phyloP scores from a whole-genome alignment of 2,888 invertebrate species.

The Drosophila basisetae region DNA sequence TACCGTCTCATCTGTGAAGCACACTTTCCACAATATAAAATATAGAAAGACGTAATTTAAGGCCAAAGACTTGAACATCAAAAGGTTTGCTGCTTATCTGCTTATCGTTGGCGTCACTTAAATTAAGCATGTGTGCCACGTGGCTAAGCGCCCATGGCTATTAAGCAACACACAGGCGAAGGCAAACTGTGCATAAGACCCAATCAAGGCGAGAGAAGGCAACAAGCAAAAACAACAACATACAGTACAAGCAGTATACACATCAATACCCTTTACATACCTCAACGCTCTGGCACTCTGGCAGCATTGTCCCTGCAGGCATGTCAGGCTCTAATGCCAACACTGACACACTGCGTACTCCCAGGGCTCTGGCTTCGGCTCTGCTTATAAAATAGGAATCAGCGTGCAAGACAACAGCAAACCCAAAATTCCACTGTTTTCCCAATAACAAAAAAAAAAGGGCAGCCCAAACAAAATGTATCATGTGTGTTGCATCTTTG shows the following conservation, averaged over 20 bases:
- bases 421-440: slow-evolving; percentile 62
- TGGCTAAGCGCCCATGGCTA: slow-evolving; percentile 67
- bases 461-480: slow-evolving; percentile 36
- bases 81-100: slow-evolving; percentile 23
- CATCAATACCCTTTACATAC: slow-evolving; percentile 71
- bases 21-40: slow-evolving; percentile 13
- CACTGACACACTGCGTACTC: slow-evolving; percentile 77
- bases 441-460: slow-evolving; percentile 40
- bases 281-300: slow-evolving; percentile 47
- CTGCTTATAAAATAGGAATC: slow-evolving; percentile 55
- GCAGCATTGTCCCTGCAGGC: slow-evolving; percentile 73
- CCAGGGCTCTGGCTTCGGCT: slow-evolving; percentile 34
- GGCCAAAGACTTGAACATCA: slow-evolving; percentile 34
- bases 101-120: slow-evolving; percentile 52
- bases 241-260: slow-evolving; percentile 26
- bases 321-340: slow-evolving; percentile 82
- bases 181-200: slow-evolving; percentile 80
- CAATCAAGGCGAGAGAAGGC: slow-evolving; percentile 73
- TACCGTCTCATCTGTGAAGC: slow-evolving; percentile 1
- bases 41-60: slow-evolving; percentile 34
- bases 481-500: slow-evolving; percentile 52
- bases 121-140: slow-evolving; percentile 77
- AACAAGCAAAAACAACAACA: slow-evolving; percentile 37
- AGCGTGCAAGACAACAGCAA: slow-evolving; percentile 53
- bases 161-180: slow-evolving; percentile 59